These are phyloP conservation scores for Diarsia mendica DNA, from an alignment of 2,888 invertebrate genomes.

Conservation along the genomic window DNA sequence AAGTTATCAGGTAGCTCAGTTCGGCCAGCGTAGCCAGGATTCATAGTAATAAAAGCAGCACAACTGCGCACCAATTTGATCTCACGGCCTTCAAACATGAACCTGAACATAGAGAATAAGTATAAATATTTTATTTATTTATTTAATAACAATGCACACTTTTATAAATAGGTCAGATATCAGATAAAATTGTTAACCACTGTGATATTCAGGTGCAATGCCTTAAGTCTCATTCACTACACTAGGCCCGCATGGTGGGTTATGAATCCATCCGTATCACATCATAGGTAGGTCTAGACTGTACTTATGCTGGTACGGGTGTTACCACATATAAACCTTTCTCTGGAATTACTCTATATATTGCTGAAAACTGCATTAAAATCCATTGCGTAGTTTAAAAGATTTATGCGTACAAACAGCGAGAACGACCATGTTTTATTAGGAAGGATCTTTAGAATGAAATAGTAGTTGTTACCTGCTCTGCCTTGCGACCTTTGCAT, in stretches of 20 bases:
- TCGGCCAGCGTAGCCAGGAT: conserved; percentile 97
- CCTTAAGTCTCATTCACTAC: no score
- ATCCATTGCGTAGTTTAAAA: no score
- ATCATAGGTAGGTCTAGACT: no score
- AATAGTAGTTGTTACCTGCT: conserved; percentile 71
- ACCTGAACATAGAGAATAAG: conserved; percentile 84
- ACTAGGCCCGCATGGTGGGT: no score
- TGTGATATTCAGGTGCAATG: neutral
- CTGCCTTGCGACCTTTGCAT: conserved; percentile 94
- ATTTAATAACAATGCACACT: no score
- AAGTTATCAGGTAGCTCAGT: conserved; percentile 97
- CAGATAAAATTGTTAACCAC: neutral
- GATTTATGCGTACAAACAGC: no score
- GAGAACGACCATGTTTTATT: no score
- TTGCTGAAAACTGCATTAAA: no score
- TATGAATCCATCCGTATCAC: no score
- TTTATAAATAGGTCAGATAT: neutral
- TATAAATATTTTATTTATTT: no score
- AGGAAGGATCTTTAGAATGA: neutral
- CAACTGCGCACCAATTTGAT: conserved; percentile 95
- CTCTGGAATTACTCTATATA: no score
- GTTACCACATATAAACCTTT: neutral
- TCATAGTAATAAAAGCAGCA: conserved; percentile 97
- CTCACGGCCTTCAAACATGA: conserved; percentile 97
- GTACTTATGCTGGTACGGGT: no score